A percentile compares a stretch with the other conserved stretches of the same genome.
These are phyloP conservation scores for Chloroceryle aenea DNA, from an alignment of 2,113 vertebrate genomes.

Conservation along the genomic window DNA sequence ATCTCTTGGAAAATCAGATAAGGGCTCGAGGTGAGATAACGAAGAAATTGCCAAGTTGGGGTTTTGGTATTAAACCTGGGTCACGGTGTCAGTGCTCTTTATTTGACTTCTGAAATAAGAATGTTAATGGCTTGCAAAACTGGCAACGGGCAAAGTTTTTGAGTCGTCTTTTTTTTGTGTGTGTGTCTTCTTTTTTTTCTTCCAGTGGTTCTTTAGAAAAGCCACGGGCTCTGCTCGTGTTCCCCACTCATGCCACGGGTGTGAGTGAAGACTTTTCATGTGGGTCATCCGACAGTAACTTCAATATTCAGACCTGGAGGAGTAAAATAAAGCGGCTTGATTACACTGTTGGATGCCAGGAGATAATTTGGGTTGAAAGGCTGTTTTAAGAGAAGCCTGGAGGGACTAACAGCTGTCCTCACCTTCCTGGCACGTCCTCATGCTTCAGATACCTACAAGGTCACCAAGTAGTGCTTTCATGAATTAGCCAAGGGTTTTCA, in stretches of 20 bases:
- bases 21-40: conserved; percentile 6
- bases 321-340: background rate
- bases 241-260: background rate
- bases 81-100: background rate
- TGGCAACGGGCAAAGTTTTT: background rate
- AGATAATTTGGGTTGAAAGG: background rate
- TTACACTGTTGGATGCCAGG: background rate
- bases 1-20: conserved; percentile 61
- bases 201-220: background rate
- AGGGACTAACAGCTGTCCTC: background rate
- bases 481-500: background rate
- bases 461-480: background rate
- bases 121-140: background rate
- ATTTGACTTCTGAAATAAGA: conserved; percentile 23
- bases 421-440: background rate
- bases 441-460: background rate
- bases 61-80: background rate
- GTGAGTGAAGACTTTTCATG: accelerated
- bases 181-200: background rate
- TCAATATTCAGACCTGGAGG: background rate
- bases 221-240: accelerated
- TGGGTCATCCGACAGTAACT: background rate
- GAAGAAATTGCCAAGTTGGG: background rate
- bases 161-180: too few species aligned
- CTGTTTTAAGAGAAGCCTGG: background rate